Evolutionary conservation across 2,888 invertebrate species (phyloP), one percentile per base, ranked within the genome.

Genomic region (Himalopsyche anomala): DNA sequence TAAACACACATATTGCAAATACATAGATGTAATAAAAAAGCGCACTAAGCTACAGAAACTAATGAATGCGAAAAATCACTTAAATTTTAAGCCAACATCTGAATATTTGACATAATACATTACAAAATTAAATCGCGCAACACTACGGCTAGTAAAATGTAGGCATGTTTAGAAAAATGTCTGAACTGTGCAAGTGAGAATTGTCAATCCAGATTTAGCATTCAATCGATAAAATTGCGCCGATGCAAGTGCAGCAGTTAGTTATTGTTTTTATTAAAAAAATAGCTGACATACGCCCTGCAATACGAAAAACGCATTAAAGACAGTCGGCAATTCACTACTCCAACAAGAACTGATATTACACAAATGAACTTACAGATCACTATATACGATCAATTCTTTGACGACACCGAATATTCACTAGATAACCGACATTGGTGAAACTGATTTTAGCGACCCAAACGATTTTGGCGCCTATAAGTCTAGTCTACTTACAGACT

Each of bases 401-500:
- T 62, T 62, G 4, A 62, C 62, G 28, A 19, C 62, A 51, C 51
- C 51, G 28, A 62, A 62, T 62, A 62, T 62, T 62, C 62, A 62
- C 62, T 62, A 62, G 62, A 62, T 19, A 62, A 62, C 19, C 62
- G 62, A 62, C 62, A 62, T 62, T 62, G 62, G 19, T 28, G 62
- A 3, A 62, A 62, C 62, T 19, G 62, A 62, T 62, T 62, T 19
- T 62, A 62, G 28, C 62, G 11, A 62, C 62, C 28, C 19, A 11
- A 19, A 62, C 6, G 9, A 8, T 62, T n/a, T 62, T 19, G 19
- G 8, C 28, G 62, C 19, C 62, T 62, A 19, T 62, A 19, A 62
- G 62, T 62, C 62, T 62, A 62, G 62, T 62, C 62, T 62, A 62
- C 62, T 62, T 62, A 62, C 62, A 62, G 62, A 62, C 62, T 28